phyloP scores from a whole-genome alignment of 2,797 vertebrate genomes.

The Danio choprae region DNA sequence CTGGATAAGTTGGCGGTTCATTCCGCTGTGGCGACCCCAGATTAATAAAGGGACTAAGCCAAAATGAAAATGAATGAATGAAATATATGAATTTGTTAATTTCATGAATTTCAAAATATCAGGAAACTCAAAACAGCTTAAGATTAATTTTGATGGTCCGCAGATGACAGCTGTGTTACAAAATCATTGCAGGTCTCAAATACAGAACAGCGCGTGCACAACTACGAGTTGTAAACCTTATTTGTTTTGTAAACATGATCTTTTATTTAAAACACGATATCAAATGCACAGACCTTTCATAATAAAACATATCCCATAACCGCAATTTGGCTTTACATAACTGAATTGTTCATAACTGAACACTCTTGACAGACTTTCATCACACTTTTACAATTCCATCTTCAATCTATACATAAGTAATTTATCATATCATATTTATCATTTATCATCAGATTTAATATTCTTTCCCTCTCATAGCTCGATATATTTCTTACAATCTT shows the following conservation, averaged over 20 bases:
- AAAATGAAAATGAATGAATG: too few species aligned
- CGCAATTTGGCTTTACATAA: not conserved
- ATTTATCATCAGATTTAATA: not conserved
- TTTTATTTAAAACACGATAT: not conserved
- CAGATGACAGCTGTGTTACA: not conserved
- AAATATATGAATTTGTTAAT: too few species aligned
- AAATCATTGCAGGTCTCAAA: not conserved
- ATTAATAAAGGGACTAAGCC: too few species aligned
- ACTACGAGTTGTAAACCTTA: not conserved
- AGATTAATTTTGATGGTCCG: not conserved
- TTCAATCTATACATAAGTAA: not conserved
- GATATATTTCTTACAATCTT: not conserved
- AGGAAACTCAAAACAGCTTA: not conserved
- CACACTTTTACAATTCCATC: constrained; percentile 7
- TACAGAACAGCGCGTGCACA: not conserved
- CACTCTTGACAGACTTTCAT: not conserved
- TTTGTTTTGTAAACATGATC: not conserved
- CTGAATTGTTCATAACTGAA: not conserved
- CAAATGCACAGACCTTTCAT: not conserved
- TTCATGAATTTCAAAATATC: too few species aligned
- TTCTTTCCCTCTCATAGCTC: not conserved
- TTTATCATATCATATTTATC: too few species aligned
- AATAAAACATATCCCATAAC: not conserved
- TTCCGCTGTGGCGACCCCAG: too few species aligned
- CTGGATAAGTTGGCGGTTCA: too few species aligned